phyloP scores from a whole-genome alignment of 2,113 vertebrate species.

The Antechinus flavipes region DNA sequence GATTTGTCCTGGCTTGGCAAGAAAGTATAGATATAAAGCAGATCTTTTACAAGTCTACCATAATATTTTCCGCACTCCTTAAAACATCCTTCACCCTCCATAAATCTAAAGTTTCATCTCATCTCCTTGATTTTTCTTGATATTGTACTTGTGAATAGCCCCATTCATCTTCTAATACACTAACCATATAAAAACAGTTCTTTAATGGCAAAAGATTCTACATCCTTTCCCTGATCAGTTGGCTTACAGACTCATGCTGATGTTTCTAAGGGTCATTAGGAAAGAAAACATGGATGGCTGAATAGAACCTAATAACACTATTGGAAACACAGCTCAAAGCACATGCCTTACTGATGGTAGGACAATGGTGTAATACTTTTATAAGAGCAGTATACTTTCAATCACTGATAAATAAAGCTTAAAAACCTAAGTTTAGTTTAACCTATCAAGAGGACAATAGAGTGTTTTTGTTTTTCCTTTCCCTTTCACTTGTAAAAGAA shows the following conservation, averaged over 20 bases:
- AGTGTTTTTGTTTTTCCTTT: not conserved
- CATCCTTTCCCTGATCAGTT: not conserved
- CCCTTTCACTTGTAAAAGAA: conserved; percentile 36
- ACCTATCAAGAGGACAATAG: conserved; percentile 17
- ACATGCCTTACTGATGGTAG: not conserved
- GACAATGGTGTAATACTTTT: conserved; percentile 12
- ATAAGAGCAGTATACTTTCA: conserved; percentile 24
- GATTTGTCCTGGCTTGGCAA: not conserved
- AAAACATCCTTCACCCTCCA: not conserved
- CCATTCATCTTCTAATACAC: not conserved
- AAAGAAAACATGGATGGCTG: not conserved
- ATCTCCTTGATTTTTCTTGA: not conserved
- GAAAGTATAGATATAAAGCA: not conserved
- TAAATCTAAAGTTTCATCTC: not conserved
- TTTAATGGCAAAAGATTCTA: not conserved
- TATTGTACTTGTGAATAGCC: not conserved
- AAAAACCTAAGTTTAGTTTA: conserved; percentile 12
- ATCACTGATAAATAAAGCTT: conserved; percentile 49
- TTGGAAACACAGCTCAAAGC: conserved; percentile 18
- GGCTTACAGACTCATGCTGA: not conserved
- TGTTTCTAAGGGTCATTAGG: not conserved
- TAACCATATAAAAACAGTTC: not conserved
- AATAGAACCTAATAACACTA: not conserved
- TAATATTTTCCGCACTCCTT: not conserved
- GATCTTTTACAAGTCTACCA: not conserved